phyloP scores from a whole-genome alignment of 2,113 vertebrate species.

The Clarias magur region DNA sequence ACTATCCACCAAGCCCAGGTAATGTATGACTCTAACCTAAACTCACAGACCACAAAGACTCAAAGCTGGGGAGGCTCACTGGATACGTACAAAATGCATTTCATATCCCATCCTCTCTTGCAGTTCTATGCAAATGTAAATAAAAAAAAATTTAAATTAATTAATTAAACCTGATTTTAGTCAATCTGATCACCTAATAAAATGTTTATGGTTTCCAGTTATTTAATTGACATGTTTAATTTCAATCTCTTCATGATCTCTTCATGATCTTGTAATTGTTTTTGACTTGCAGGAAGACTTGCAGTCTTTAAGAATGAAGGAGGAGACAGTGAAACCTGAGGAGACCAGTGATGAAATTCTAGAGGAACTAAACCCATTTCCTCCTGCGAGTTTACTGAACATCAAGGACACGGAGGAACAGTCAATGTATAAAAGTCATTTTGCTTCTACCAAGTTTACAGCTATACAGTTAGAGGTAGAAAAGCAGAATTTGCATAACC shows the following conservation, averaged over 20 bases:
- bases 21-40: neutral
- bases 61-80: neutral
- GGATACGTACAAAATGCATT: neutral
- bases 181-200: neutral
- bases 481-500: neutral
- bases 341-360: slow-evolving; percentile 45
- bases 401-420: slow-evolving; percentile 44
- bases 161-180: neutral
- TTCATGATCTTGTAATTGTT: slow-evolving; percentile 13
- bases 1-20: slow-evolving; percentile 70
- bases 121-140: neutral
- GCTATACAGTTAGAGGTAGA: neutral
- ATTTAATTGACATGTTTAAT: neutral
- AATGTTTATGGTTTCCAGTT: neutral
- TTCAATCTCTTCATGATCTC: neutral
- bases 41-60: neutral
- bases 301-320: slow-evolving; percentile 55
- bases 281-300: slow-evolving; percentile 62
- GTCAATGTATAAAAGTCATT: slow-evolving; percentile 11
- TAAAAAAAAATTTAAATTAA: neutral
- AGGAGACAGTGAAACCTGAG: slow-evolving; percentile 56
- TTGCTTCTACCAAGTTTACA: neutral
- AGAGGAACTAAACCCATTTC: slow-evolving; percentile 31
- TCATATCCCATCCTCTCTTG: neutral
- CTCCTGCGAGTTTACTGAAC: neutral